phyloP scores from a whole-genome alignment of 2,797 vertebrate genomes.

The Heteromormyrus szaboi region DNA sequence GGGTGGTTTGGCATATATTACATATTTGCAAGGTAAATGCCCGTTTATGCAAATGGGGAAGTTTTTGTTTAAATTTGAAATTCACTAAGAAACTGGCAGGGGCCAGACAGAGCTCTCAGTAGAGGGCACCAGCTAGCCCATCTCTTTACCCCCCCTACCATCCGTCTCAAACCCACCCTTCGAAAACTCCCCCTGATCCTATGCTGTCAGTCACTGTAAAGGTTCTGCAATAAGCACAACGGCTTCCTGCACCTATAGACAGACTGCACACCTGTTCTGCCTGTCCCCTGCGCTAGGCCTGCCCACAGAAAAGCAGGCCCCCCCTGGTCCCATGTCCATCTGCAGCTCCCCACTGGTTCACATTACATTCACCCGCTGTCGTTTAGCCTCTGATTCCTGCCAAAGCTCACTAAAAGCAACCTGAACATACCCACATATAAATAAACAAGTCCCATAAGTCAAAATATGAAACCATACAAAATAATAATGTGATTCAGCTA shows the following conservation, averaged over 20 bases:
- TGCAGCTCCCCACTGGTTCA: neutral
- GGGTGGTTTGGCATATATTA: neutral
- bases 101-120: neutral
- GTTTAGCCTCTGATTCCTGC: neutral
- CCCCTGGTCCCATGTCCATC: conserved; percentile 30
- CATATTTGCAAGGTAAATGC: neutral
- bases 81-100: neutral
- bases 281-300: neutral
- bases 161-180: neutral
- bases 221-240: neutral
- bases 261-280: neutral
- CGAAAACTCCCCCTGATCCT: neutral
- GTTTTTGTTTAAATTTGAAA: neutral
- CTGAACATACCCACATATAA: neutral
- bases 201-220: neutral
- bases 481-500: neutral
- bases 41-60: neutral
- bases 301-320: conserved; percentile 3
- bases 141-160: neutral
- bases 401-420: neutral
- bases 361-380: neutral
- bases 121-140: neutral
- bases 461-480: neutral
- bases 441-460: neutral
- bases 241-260: neutral